phyloP scores from a whole-genome alignment of 2,797 vertebrate genomes.

The Apogon talboti region DNA sequence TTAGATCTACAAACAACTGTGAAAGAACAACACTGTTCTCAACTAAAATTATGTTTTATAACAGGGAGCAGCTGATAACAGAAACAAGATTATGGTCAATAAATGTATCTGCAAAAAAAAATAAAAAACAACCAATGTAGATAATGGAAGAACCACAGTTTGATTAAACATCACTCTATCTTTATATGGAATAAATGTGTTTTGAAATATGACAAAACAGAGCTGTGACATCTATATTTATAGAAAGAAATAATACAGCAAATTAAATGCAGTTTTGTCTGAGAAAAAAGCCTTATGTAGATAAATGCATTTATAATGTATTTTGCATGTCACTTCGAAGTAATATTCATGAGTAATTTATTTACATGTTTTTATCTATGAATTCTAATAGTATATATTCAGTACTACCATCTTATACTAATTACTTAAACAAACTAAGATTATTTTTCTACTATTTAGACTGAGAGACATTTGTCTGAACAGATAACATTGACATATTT shows the following conservation, averaged over 20 bases:
- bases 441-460: no score
- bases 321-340: no score
- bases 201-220: not conserved
- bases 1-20: slow-evolving; percentile 14
- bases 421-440: no score
- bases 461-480: no score
- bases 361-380: no score
- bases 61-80: not conserved
- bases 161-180: not conserved
- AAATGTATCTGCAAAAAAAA: not conserved
- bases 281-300: no score
- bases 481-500: no score
- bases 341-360: no score
- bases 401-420: no score
- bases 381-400: no score
- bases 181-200: not conserved
- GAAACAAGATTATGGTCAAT: slow-evolving; percentile 19
- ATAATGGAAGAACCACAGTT: not conserved
- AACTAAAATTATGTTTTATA: slow-evolving; percentile 7
- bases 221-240: not conserved
- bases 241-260: not conserved
- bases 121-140: not conserved
- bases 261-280: no score
- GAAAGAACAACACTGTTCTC: slow-evolving; percentile 35
- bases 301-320: no score